Evolutionary conservation across 2,113 vertebrate species (phyloP).

Genomic region (Notothenia coriiceps): DNA sequence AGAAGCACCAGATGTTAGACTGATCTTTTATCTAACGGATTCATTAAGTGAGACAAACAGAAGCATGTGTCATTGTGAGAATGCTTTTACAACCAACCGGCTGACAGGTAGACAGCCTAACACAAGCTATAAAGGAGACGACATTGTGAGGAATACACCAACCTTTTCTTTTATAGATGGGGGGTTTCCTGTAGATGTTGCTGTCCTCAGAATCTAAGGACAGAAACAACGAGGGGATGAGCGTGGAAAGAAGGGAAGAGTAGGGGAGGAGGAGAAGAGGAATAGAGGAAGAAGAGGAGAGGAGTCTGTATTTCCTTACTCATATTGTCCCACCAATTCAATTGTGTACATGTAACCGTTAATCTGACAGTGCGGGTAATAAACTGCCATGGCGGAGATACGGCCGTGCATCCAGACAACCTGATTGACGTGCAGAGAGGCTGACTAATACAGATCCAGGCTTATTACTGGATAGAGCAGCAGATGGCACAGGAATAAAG

Average conservation of each 20-base stretch:
- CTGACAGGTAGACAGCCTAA: constrained; percentile 4
- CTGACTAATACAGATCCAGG: constrained; percentile 56
- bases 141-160: constrained; percentile 38
- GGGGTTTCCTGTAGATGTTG: constrained; percentile 96
- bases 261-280: background rate
- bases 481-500: constrained; percentile 61
- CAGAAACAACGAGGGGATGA: constrained; percentile 38
- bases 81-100: background rate
- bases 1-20: constrained; percentile 27
- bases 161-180: constrained; percentile 97
- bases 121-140: constrained; percentile 12
- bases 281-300: background rate
- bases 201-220: constrained; percentile 89
- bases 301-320: constrained; percentile 24
- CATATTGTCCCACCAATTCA: constrained; percentile 43
- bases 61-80: background rate
- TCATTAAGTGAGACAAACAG: constrained; percentile 23
- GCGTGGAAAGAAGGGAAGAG: background rate
- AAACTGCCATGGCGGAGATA: constrained; percentile 42
- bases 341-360: constrained; percentile 47
- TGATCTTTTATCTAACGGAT: background rate
- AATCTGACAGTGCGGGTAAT: constrained; percentile 60
- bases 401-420: constrained; percentile 49
- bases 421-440: constrained; percentile 51
- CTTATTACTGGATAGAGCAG: constrained; percentile 58